Conservation (phyloP, 2,888 invertebrate species). For the Caenorhabditis imperialis region DNA sequence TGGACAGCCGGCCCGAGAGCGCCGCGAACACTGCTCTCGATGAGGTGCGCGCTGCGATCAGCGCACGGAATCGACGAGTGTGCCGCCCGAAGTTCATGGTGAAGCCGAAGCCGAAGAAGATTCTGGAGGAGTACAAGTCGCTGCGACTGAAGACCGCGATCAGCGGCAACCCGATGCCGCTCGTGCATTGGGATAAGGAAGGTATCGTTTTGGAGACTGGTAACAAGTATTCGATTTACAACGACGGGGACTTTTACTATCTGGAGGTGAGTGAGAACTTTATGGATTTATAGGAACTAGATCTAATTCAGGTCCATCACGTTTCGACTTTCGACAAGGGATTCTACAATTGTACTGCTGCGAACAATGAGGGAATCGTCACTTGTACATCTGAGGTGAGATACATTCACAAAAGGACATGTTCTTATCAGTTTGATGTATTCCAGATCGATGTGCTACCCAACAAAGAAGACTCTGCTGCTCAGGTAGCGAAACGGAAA, state of each 20-base stretch:
- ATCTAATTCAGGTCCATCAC: slow-evolving; percentile 70
- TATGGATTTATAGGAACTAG: neutral
- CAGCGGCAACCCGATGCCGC: slow-evolving; percentile 74
- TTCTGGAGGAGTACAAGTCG: slow-evolving; percentile 76
- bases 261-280: slow-evolving; percentile 69
- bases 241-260: slow-evolving; percentile 78
- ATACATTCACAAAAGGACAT: neutral
- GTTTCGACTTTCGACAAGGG: slow-evolving; percentile 72
- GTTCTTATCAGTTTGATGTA: neutral
- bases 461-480: slow-evolving; percentile 57
- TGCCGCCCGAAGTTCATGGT: slow-evolving; percentile 77
- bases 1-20: slow-evolving; percentile 48
- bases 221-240: slow-evolving; percentile 78
- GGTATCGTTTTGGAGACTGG: slow-evolving; percentile 77
- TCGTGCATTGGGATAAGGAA: slow-evolving; percentile 75
- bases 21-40: slow-evolving; percentile 61
- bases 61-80: slow-evolving; percentile 63
- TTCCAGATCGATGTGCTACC: slow-evolving; percentile 65
- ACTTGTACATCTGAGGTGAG: slow-evolving; percentile 74
- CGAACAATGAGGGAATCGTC: slow-evolving; percentile 75
- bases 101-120: slow-evolving; percentile 72
- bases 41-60: slow-evolving; percentile 74
- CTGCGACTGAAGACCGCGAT: slow-evolving; percentile 77
- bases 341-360: slow-evolving; percentile 78
- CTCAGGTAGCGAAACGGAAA: slow-evolving; percentile 58